phyloP scores from a whole-genome alignment of 1,140 invertebrate genomes.

The Neomicropteryx cornuta region DNA sequence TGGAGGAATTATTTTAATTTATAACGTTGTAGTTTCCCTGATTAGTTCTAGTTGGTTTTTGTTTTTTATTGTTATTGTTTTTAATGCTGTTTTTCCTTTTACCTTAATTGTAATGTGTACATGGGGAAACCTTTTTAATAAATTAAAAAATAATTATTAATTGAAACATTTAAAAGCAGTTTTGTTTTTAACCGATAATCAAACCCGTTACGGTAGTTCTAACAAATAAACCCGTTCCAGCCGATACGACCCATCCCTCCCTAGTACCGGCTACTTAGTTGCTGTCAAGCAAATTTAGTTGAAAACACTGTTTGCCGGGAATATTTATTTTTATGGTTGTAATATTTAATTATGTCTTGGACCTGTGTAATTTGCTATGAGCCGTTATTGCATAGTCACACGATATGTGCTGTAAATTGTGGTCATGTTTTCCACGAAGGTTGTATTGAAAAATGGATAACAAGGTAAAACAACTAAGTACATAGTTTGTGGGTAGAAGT shows the following conservation, averaged over 20 bases:
- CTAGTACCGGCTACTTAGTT: not conserved
- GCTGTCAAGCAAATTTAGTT: not conserved
- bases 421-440: constrained; percentile 45
- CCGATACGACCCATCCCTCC: constrained; percentile 4
- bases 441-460: constrained; percentile 42
- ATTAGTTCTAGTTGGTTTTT: too few species aligned
- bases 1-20: too few species aligned
- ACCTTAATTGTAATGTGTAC: too few species aligned
- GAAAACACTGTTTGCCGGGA: not conserved
- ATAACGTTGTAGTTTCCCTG: too few species aligned
- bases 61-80: too few species aligned
- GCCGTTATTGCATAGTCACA: constrained; percentile 28
- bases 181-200: too few species aligned
- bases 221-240: too few species aligned
- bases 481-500: not conserved
- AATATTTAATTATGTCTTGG: constrained; percentile 34
- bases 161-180: too few species aligned
- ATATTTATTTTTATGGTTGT: constrained; percentile 7
- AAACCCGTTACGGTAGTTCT: too few species aligned
- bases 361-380: constrained; percentile 46
- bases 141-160: too few species aligned
- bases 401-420: constrained; percentile 37
- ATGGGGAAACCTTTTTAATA: too few species aligned
- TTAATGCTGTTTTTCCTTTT: too few species aligned
- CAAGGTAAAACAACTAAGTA: constrained; percentile 27